These are phyloP conservation scores for Halisarca cf. caerulea DNA, from an alignment of 37 sponge, comb jelly and placozoan species.

Conservation along the genomic window DNA sequence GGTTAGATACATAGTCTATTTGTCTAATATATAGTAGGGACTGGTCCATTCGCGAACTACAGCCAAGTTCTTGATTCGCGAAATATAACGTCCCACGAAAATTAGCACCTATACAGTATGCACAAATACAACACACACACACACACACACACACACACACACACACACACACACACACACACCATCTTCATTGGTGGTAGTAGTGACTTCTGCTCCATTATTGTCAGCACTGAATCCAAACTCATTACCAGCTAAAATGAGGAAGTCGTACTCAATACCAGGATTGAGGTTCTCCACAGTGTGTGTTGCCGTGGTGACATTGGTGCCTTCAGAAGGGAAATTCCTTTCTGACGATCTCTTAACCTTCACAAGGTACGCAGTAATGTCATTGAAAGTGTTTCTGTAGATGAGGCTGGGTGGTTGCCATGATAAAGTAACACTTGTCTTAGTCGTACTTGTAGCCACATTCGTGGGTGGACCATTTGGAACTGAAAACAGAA, in stretches of 20 bases:
- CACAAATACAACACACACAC: too few relatives aligned
- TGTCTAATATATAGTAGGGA: too few relatives aligned
- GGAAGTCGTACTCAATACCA: constrained; percentile 1
- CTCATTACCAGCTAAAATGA: constrained; percentile 5
- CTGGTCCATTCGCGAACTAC: too few relatives aligned
- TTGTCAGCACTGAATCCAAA: neutral
- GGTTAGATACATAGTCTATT: too few relatives aligned
- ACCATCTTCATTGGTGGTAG: neutral
- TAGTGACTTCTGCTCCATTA: neutral
- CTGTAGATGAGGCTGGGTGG: neutral
- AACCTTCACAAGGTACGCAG: neutral
- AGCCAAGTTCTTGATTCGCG: too few relatives aligned
- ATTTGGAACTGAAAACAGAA: neutral
- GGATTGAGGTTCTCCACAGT: neutral
- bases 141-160: neutral
- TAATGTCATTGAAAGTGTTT: neutral
- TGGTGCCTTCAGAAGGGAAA: neutral
- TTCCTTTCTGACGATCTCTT: neutral
- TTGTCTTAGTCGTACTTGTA: neutral
- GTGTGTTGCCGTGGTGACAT: neutral
- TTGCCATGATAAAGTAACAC: constrained; percentile 1
- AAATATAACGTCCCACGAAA: too few relatives aligned
- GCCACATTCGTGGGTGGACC: neutral
- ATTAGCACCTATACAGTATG: too few relatives aligned
- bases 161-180: neutral